Evolutionary conservation across 2,888 invertebrate species (phyloP).

Genomic region (Physocephala rufipes): DNA sequence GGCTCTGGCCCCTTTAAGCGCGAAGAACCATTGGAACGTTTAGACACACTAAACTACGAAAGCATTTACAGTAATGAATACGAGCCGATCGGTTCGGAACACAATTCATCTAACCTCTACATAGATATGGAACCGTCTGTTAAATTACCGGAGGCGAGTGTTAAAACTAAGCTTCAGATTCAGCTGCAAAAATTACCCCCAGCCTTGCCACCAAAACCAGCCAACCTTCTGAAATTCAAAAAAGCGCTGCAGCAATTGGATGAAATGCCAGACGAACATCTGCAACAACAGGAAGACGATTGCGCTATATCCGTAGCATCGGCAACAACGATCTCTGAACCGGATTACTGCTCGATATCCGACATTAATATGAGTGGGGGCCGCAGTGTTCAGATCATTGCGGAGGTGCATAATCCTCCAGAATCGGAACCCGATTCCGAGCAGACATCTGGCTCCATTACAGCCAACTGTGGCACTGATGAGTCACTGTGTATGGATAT

Average conservation of each 20-base stretch:
- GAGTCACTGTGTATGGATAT: slow-evolving; percentile 50
- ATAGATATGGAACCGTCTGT: slow-evolving; percentile 71
- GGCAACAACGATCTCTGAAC: slow-evolving; percentile 67
- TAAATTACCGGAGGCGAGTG: slow-evolving; percentile 52
- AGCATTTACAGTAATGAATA: slow-evolving; percentile 81
- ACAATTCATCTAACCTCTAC: slow-evolving; percentile 70
- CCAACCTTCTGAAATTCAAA: slow-evolving; percentile 76
- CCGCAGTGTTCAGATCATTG: slow-evolving; percentile 69
- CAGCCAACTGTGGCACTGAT: slow-evolving; percentile 46
- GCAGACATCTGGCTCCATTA: slow-evolving; percentile 39
- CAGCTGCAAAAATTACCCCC: slow-evolving; percentile 68
- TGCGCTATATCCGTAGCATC: slow-evolving; percentile 48
- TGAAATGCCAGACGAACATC: slow-evolving; percentile 52
- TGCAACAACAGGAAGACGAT: slow-evolving; percentile 46
- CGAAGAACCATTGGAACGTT: slow-evolving; percentile 57
- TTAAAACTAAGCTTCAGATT: slow-evolving; percentile 27
- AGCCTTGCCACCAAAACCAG: slow-evolving; percentile 81
- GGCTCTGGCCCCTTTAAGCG: slow-evolving; percentile 25
- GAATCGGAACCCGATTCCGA: slow-evolving; percentile 47
- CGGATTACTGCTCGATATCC: slow-evolving; percentile 81
- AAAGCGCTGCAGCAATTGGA: slow-evolving; percentile 60
- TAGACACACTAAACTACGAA: slow-evolving; percentile 67
- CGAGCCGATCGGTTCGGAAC: slow-evolving; percentile 71
- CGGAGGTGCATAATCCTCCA: slow-evolving; percentile 64
- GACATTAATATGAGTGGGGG: slow-evolving; percentile 68